phyloP scores from a whole-genome alignment of 2,113 vertebrate genomes.

The Apodemus sylvaticus region DNA sequence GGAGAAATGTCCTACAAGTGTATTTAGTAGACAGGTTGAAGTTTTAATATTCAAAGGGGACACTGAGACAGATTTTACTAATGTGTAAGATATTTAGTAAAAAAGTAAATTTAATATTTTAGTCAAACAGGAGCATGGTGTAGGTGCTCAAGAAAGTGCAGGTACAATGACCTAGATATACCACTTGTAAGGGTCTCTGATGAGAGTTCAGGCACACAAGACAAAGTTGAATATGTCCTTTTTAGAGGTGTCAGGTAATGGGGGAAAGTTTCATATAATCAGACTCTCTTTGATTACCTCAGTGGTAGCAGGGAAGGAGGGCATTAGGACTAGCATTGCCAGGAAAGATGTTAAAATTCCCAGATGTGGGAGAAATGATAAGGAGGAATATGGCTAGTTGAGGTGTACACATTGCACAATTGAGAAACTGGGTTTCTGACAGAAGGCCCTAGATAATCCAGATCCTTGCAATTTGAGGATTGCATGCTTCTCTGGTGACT shows the following conservation, averaged over 20 bases:
- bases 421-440: background rate
- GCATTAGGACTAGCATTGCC: too few species aligned
- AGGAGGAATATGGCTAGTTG: background rate
- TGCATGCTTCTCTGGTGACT: background rate
- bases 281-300: background rate
- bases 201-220: background rate
- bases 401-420: background rate
- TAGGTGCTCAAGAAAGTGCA: background rate
- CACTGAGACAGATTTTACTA: background rate
- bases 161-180: background rate
- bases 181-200: too few species aligned
- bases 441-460: background rate
- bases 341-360: background rate
- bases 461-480: background rate
- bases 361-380: background rate
- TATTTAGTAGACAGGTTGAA: background rate
- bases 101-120: background rate
- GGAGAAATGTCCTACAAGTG: background rate
- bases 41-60: background rate
- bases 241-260: background rate
- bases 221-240: background rate
- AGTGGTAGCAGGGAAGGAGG: too few species aligned
- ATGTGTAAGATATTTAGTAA: background rate
- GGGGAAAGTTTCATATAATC: background rate
- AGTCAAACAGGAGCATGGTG: background rate